phyloP scores from a whole-genome alignment of 2,113 vertebrate genomes.

The Dissostichus mawsoni region DNA sequence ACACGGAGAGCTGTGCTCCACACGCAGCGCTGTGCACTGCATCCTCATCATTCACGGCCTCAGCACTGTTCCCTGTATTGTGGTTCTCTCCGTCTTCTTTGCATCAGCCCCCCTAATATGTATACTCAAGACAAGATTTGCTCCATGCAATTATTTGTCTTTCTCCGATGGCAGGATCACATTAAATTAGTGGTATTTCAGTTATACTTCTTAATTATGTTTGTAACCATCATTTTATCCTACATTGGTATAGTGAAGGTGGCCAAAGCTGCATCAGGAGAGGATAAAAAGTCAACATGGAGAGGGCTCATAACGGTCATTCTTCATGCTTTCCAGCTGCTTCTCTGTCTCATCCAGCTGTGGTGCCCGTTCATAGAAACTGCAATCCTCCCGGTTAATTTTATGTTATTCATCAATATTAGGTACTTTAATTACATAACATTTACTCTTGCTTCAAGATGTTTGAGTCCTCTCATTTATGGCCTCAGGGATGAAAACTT shows the following conservation, averaged over 20 bases:
- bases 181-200: constrained; percentile 41
- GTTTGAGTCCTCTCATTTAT: constrained; percentile 72
- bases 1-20: constrained; percentile 62
- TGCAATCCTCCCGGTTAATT: constrained; percentile 18
- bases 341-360: constrained; percentile 65
- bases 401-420: not conserved
- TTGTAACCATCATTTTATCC: constrained; percentile 50
- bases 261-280: constrained; percentile 59
- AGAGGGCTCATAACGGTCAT: constrained; percentile 71
- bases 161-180: constrained; percentile 57
- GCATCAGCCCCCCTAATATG: constrained; percentile 1
- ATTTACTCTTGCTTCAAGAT: constrained; percentile 51
- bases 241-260: constrained; percentile 70
- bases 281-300: constrained; percentile 47
- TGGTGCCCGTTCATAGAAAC: constrained; percentile 65
- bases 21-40: not conserved
- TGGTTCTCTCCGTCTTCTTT: constrained; percentile 18
- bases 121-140: not conserved
- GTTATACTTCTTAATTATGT: constrained; percentile 70
- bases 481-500: constrained; percentile 60
- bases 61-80: constrained; percentile 30
- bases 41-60: constrained; percentile 61
- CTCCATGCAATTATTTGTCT: constrained; percentile 7
- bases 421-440: constrained; percentile 54
- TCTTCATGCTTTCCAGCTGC: constrained; percentile 72